A percentile compares a stretch with the other conserved stretches of the same genome.
These are phyloP conservation scores for Dufourea novaeangliae DNA, from an alignment of 1,140 invertebrate genomes.

Conservation along the genomic window DNA sequence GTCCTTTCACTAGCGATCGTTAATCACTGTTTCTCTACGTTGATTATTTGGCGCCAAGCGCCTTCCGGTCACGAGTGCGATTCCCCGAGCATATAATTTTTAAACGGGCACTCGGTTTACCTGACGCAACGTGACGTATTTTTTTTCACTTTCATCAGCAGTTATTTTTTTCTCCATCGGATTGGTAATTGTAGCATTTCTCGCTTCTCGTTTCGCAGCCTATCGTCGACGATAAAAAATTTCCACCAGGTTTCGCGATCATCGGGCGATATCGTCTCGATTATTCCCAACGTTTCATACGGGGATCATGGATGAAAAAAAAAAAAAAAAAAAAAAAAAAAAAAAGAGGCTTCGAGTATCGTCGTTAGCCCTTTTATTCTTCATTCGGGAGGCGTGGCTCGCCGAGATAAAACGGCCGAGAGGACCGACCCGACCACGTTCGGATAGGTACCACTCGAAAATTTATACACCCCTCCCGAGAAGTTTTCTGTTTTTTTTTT, in stretches of 20 bases:
- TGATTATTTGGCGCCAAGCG: conserved; percentile 40
- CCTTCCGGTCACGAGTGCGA: conserved; percentile 2
- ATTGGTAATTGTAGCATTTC: no score
- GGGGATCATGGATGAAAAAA: background rate
- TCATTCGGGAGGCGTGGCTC: background rate
- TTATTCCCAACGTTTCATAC: no score
- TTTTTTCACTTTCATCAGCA: no score
- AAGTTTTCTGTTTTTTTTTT: no score
- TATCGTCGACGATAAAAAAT: no score
- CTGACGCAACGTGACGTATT: conserved; percentile 42
- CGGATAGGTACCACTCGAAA: conserved; percentile 25
- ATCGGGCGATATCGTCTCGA: no score
- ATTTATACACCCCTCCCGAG: conserved; percentile 32
- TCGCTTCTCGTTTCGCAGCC: no score
- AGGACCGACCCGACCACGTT: conserved; percentile 7
- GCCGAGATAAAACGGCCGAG: conserved; percentile 37
- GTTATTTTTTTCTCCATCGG: no score
- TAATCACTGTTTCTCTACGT: conserved; percentile 7
- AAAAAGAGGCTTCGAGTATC: conserved; percentile 30
- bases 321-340: background rate
- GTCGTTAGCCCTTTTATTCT: conserved; percentile 47
- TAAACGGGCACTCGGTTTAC: conserved; percentile 2
- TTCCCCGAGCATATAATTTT: conserved; percentile 51
- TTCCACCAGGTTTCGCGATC: no score
- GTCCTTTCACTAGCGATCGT: conserved; percentile 52